Evolutionary conservation across 2,888 invertebrate species (phyloP).

Genomic region (Andrena bucephala): DNA sequence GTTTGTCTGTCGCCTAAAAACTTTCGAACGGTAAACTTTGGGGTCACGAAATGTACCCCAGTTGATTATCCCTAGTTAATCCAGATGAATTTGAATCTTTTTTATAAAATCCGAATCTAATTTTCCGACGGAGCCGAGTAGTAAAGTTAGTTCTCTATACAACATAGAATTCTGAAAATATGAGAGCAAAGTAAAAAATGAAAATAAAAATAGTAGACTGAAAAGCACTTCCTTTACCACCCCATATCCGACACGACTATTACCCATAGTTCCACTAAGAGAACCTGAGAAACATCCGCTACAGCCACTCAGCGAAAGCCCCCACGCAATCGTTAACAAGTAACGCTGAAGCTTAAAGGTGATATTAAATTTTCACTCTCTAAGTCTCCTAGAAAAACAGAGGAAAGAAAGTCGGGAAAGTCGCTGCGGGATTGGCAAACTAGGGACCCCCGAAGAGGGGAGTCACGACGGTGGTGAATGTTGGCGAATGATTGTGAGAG

Average conservation of each 20-base stretch:
- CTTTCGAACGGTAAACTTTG: too few relatives aligned
- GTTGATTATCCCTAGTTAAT: too few relatives aligned
- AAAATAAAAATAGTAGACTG: too few relatives aligned
- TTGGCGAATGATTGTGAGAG: slow-evolving; percentile 32
- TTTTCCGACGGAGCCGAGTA: too few relatives aligned
- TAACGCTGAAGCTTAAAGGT: slow-evolving; percentile 4
- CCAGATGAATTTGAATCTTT: too few relatives aligned
- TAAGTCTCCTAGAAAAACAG: background rate
- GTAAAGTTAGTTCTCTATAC: too few relatives aligned
- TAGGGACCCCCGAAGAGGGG: slow-evolving; percentile 5
- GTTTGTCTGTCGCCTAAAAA: too few relatives aligned
- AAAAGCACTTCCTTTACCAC: background rate
- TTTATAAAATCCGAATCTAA: too few relatives aligned
- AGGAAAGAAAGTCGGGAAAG: slow-evolving; percentile 11
- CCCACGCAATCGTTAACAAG: background rate
- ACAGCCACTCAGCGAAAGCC: too few relatives aligned
- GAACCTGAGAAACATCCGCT: background rate
- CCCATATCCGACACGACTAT: background rate
- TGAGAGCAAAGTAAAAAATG: too few relatives aligned
- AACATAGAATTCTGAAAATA: too few relatives aligned
- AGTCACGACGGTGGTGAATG: background rate
- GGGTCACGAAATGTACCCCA: too few relatives aligned
- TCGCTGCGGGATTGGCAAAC: slow-evolving; percentile 15
- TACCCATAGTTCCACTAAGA: background rate
- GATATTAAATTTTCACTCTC: background rate